These are phyloP conservation scores for Coremacera marginata DNA, from an alignment of 2,888 invertebrate species.

Conservation along the genomic window DNA sequence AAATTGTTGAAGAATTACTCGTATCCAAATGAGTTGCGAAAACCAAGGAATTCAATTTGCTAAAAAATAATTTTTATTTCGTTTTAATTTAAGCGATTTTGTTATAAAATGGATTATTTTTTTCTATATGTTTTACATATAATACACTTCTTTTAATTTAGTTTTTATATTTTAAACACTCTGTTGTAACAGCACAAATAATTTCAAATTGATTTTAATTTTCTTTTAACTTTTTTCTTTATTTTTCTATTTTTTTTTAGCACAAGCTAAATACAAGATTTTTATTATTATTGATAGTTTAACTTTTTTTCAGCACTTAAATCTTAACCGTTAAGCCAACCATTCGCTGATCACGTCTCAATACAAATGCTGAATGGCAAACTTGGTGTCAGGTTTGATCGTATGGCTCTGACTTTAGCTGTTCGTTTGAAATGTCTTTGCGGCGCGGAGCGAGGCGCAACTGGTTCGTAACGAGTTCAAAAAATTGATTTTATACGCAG, in stretches of 20 bases:
- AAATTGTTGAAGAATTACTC: not conserved
- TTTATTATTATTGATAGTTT: not conserved
- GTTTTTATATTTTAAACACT: not conserved
- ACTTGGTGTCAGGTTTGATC: not conserved
- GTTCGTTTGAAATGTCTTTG: constrained; percentile 8
- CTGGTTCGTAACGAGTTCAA: constrained; percentile 40
- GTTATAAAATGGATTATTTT: not conserved
- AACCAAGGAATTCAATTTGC: not conserved
- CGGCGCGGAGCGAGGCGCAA: constrained; percentile 36
- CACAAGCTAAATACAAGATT: constrained; percentile 9
- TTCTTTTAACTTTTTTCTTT: constrained; percentile 3
- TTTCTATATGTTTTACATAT: not conserved
- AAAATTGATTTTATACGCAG: constrained; percentile 42
- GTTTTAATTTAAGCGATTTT: not conserved
- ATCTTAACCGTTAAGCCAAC: constrained; percentile 25
- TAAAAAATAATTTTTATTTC: constrained; percentile 1
- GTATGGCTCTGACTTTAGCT: not conserved
- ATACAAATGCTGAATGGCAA: constrained; percentile 15
- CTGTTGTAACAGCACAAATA: not conserved
- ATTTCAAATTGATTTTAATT: not conserved
- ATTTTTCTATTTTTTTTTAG: not conserved
- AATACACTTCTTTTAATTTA: not conserved
- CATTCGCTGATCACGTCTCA: constrained; percentile 28
- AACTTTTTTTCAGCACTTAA: not conserved
- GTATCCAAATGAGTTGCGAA: constrained; percentile 3